Percentiles rank a stretch among this genome's conserved stretches.
Conservation (phyloP, 2,797 vertebrate genomes). For the Cichlasoma orientale region DNA sequence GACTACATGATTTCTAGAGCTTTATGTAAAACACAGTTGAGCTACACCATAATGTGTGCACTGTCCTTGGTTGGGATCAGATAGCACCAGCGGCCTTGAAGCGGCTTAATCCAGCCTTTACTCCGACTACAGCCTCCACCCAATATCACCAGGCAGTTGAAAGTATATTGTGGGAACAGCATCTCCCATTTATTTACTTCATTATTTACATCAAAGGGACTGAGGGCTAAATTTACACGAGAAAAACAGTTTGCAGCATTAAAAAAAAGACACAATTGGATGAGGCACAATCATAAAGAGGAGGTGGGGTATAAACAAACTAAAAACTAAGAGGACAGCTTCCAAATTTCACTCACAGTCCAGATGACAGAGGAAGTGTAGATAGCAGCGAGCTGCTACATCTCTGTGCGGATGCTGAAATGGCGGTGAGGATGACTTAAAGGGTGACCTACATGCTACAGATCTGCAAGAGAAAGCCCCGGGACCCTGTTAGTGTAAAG, state of each 20-base stretch:
- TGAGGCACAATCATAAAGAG: constrained; percentile 43
- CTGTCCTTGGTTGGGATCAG: neutral
- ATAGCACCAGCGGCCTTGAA: neutral
- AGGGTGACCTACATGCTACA: neutral
- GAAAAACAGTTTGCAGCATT: constrained; percentile 47
- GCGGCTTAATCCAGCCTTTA: neutral
- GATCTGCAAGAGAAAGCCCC: neutral
- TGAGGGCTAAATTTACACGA: constrained; percentile 40
- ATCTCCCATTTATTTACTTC: constrained; percentile 57
- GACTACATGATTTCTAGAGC: neutral
- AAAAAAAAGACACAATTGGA: constrained; percentile 10
- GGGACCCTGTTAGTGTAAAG: neutral
- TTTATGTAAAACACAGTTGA: neutral
- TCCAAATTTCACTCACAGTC: constrained; percentile 3
- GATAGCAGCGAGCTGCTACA: constrained; percentile 26
- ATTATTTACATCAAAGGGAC: constrained; percentile 55
- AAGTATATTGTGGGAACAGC: constrained; percentile 29
- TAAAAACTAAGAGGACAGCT: constrained; percentile 28
- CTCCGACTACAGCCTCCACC: neutral
- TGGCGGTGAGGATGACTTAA: neutral
- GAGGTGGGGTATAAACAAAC: constrained; percentile 13
- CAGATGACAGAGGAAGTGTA: neutral
- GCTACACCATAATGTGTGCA: neutral
- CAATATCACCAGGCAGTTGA: neutral
- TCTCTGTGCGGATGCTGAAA: neutral